Evolutionary conservation across 2,113 vertebrate species (phyloP).

Genomic region (Ptilonorhynchus violaceus): DNA sequence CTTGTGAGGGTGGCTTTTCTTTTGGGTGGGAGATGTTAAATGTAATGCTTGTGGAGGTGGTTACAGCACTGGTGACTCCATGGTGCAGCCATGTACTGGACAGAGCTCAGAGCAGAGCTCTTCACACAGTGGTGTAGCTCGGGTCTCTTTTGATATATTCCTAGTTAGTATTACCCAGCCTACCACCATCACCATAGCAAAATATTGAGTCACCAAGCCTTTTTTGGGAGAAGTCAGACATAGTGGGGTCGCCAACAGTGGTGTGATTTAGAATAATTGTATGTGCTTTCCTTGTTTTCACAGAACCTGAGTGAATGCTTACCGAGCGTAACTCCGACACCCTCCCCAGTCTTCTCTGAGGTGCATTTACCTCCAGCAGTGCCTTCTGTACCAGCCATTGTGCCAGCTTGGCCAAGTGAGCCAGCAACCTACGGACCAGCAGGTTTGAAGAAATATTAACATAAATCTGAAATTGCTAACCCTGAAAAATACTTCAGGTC

Average conservation of each 20-base stretch:
- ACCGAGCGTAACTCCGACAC: constrained; percentile 55
- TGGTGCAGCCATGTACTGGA: not conserved
- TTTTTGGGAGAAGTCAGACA: not conserved
- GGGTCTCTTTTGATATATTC: not conserved
- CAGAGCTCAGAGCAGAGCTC: not conserved
- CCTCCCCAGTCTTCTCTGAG: constrained; percentile 74
- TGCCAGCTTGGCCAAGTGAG: constrained; percentile 77
- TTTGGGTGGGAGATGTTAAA: not conserved
- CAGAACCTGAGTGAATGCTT: constrained; percentile 68
- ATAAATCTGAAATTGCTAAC: not conserved
- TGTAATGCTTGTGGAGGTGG: not conserved
- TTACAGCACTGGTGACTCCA: not conserved
- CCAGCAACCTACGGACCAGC: constrained; percentile 76
- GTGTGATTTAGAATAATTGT: not conserved
- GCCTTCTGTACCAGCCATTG: constrained; percentile 80
- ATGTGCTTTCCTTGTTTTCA: not conserved
- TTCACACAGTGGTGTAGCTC: not conserved
- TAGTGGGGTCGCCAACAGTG: not conserved
- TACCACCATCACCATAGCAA: no score
- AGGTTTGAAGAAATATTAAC: constrained; percentile 64
- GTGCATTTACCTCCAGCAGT: constrained; percentile 78
- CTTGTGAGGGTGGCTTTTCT: not conserved
- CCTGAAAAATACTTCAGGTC: not conserved
- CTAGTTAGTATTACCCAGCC: not conserved
- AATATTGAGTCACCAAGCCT: not conserved